A percentile compares a stretch with the other conserved stretches of the same genome.
Evolutionary conservation across 1,140 invertebrate species (phyloP).

Genomic region (Coenobita brevimanus): DNA sequence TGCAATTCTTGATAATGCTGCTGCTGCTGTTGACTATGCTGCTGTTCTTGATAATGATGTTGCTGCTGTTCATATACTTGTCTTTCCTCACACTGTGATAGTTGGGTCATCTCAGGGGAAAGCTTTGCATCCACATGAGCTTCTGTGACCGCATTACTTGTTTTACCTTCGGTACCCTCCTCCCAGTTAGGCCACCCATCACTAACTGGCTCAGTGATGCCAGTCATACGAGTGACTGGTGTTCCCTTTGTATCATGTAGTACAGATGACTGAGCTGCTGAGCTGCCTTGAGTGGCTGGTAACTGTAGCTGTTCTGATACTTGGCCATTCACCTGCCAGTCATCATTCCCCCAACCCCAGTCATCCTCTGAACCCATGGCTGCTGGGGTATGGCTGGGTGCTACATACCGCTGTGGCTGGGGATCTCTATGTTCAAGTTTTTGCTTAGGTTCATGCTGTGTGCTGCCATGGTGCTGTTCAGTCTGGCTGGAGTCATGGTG

Average conservation of each 20-base stretch:
- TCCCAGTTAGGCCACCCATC: slow-evolving; percentile 62
- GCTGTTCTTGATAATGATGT: background rate
- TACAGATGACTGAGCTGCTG: too few species aligned
- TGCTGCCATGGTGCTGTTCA: background rate
- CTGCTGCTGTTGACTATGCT: background rate
- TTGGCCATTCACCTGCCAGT: slow-evolving; percentile 52
- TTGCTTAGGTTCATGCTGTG: background rate
- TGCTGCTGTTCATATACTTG: background rate
- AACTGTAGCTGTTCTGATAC: slow-evolving; percentile 9
- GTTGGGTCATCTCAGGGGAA: too few species aligned
- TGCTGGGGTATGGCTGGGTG: slow-evolving; percentile 1
- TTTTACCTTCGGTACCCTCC: background rate
- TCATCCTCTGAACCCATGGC: slow-evolving; percentile 26
- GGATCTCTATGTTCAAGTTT: background rate
- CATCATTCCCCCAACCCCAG: slow-evolving; percentile 54
- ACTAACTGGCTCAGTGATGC: slow-evolving; percentile 9
- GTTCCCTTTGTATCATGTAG: too few species aligned
- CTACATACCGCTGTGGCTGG: background rate
- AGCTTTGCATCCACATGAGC: too few species aligned
- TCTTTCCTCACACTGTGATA: background rate
- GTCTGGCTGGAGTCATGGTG: background rate
- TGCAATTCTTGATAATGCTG: background rate
- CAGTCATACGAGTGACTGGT: background rate
- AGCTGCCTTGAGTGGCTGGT: background rate
- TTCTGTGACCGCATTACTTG: too few species aligned